phyloP scores from a whole-genome alignment of 2,797 vertebrate species.

The Rhinichthys osculus region DNA sequence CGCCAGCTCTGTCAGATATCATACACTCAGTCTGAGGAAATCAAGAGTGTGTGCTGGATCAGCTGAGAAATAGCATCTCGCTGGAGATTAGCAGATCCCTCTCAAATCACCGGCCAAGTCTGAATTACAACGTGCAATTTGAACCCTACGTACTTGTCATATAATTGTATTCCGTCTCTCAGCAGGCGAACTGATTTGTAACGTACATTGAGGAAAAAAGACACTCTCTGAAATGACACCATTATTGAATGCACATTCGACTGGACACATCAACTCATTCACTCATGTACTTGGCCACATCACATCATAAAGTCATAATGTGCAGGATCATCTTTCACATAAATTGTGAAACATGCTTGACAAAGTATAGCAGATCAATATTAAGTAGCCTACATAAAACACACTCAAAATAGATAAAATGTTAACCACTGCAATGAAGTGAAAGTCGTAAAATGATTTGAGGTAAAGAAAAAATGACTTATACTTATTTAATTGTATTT shows the following conservation, averaged over 20 bases:
- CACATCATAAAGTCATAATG: neutral
- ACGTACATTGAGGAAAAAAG: neutral
- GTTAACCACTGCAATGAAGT: neutral
- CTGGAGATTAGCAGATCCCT: constrained; percentile 6
- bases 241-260: neutral
- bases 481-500: neutral
- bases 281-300: neutral
- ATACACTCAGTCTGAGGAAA: neutral
- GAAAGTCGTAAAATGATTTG: neutral
- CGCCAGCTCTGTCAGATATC: neutral
- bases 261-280: neutral
- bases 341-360: neutral
- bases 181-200: neutral
- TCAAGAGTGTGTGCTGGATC: constrained; percentile 6
- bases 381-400: neutral
- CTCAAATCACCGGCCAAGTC: neutral
- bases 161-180: neutral
- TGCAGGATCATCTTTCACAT: neutral
- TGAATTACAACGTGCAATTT: neutral
- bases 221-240: neutral
- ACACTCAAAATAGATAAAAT: neutral
- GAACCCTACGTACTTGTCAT: neutral
- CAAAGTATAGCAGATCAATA: neutral
- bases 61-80: constrained; percentile 15
- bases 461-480: neutral